These are phyloP conservation scores for Stomorhina lunata DNA, from an alignment of 2,888 invertebrate genomes.

Conservation along the genomic window DNA sequence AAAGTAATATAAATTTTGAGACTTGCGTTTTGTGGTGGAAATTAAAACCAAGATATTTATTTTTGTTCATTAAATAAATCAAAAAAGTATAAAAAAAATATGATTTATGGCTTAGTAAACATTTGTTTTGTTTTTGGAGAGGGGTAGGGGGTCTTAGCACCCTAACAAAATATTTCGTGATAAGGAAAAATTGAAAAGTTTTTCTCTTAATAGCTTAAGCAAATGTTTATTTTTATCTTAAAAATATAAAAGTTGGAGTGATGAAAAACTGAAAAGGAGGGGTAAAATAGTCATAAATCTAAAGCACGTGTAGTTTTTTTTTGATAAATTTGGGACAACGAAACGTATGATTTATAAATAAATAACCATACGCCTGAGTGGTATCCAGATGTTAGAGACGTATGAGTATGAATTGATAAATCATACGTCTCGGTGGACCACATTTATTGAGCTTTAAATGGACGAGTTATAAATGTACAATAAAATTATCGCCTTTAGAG, in stretches of 20 bases:
- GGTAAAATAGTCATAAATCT: too few relatives aligned
- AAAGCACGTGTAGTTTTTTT: too few relatives aligned
- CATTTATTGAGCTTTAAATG: too few relatives aligned
- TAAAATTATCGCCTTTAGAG: too few relatives aligned
- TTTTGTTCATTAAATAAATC: slow-evolving; percentile 5
- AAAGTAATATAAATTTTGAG: too few relatives aligned
- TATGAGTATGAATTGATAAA: too few relatives aligned
- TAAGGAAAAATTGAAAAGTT: background rate
- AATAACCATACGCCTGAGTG: background rate
- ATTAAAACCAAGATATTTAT: background rate
- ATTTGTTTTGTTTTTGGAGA: background rate
- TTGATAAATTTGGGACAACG: background rate
- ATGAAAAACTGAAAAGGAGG: background rate
- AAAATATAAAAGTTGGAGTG: background rate
- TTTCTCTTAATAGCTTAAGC: background rate
- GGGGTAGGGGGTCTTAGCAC: background rate
- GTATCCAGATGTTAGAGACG: too few relatives aligned
- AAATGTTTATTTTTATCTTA: background rate
- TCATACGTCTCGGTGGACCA: too few relatives aligned
- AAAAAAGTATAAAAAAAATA: slow-evolving; percentile 25
- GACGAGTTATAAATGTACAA: too few relatives aligned
- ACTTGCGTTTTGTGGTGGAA: too few relatives aligned
- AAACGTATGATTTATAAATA: background rate
- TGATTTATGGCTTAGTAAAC: slow-evolving; percentile 42
- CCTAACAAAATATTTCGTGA: background rate